These are phyloP conservation scores for Brachionus rotundiformis DNA, from an alignment of 1,140 invertebrate species.

Conservation along the genomic window DNA sequence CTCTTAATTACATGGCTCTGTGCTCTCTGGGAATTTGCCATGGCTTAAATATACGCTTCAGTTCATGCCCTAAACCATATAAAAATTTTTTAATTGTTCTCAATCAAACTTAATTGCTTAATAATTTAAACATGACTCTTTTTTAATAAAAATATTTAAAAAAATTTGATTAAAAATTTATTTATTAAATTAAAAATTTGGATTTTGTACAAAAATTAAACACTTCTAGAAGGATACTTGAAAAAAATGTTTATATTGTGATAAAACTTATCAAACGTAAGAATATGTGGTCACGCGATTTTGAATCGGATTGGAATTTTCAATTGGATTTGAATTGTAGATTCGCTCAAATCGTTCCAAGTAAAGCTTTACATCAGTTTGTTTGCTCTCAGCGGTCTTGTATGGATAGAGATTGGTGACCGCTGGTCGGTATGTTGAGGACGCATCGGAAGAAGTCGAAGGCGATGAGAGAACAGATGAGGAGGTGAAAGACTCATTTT, in stretches of 20 bases:
- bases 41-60: not conserved
- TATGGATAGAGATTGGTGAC: constrained; percentile 42
- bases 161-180: not conserved
- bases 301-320: not conserved
- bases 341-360: constrained; percentile 44
- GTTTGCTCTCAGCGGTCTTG: not conserved
- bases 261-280: not conserved
- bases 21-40: not conserved
- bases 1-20: not conserved
- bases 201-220: constrained; percentile 34
- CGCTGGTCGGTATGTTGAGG: not conserved
- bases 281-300: constrained; percentile 43
- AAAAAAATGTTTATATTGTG: not conserved
- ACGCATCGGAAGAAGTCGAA: not conserved
- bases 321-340: constrained; percentile 37
- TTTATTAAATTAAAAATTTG: constrained; percentile 27
- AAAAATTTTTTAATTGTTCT: not conserved
- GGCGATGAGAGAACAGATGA: constrained; percentile 38
- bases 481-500: constrained; percentile 44
- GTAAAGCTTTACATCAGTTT: constrained; percentile 35
- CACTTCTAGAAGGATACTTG: constrained; percentile 26
- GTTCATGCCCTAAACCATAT: not conserved
- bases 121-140: too few species aligned
- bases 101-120: not conserved
- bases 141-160: not conserved